Base-by-base conservation (phyloP, 2,113 vertebrate genomes). In the Hymenochirus boettgeri region DNA sequence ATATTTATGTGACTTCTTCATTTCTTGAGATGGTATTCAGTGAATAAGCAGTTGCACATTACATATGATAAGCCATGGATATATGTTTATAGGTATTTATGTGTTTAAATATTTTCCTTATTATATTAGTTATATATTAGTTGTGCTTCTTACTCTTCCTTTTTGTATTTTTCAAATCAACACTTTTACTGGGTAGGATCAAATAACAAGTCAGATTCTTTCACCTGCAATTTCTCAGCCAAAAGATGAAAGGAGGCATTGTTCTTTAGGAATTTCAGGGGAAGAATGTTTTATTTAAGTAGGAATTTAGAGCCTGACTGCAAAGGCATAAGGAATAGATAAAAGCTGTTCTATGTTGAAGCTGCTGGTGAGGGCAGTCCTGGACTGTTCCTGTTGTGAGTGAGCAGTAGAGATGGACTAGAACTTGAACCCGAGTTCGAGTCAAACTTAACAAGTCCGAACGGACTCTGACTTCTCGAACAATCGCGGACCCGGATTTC, bases 191-290 rank as follows among this genome's bases (percentile, higher is more conserved):
- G 76, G 76, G 64, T 78, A 59, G 82, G 83, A 91, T 94, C 82
- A 69, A 86, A 87, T 92, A 82, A 85, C 90, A 77, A 78, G 82
- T 78, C 86, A 82, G 86, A 86, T 92, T 88, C 84, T 87, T 88
- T 95, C 92, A 97, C 93, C 95, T 98, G 94, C 89, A 88, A 93
- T 92, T 94, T 93, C 90, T 93, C 89, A 89, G 91, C 90, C 88
- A 73, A 47, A 72, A 78, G 80, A 84, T 98, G 90, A 98, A 98
- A 96, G 91, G 89, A 75, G 58, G 78, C 86, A 93, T 97, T 98
- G 95, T 98, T 90, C 90, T 81, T 80, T 71, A 92, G 92, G 95
- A 96, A 98, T 96, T 91, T 87, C 85, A 84, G 74, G 81, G 88
- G 91, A 92, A 91, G 90, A 92, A 92, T 89, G 83, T 89, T 80